These are phyloP conservation scores for Heterodera carotae DNA, from an alignment of 1,140 invertebrate species.

Conservation along the genomic window DNA sequence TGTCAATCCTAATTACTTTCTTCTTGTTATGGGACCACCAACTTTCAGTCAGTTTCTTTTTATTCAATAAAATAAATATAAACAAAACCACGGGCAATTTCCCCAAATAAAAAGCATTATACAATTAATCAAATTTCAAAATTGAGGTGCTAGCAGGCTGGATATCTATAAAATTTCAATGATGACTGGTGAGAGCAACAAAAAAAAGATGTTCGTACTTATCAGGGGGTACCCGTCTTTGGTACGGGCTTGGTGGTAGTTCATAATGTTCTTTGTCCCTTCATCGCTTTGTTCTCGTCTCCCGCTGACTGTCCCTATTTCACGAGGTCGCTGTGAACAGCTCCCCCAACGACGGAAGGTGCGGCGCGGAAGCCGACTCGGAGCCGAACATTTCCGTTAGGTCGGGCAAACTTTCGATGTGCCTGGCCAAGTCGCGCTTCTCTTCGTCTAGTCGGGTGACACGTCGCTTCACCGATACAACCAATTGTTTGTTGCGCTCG, in stretches of 20 bases:
- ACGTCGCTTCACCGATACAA: slow-evolving; percentile 26
- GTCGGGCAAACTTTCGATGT: slow-evolving; percentile 35
- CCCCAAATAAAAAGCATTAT: no score
- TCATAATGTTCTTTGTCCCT: no score
- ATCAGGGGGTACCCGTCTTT: no score
- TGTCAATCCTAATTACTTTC: not conserved
- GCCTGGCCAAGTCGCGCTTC: slow-evolving; percentile 33
- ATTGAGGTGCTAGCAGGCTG: no score
- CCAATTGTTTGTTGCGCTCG: slow-evolving; percentile 33
- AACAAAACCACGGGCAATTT: not conserved
- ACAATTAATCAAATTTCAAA: no score
- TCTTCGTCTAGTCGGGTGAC: slow-evolving; percentile 31
- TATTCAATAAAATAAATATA: not conserved
- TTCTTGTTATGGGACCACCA: not conserved
- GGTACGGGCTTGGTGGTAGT: no score
- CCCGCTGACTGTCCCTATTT: no score
- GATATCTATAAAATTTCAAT: no score
- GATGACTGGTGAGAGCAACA: no score
- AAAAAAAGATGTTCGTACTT: no score
- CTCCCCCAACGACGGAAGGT: slow-evolving; percentile 33
- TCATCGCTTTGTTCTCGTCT: no score
- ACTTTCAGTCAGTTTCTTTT: not conserved
- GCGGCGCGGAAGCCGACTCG: not conserved
- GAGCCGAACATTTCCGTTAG: slow-evolving; percentile 29
- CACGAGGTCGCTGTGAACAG: slow-evolving; percentile 28